Conservation (phyloP, 2,797 vertebrate genomes). For the Scarus forsteni region DNA sequence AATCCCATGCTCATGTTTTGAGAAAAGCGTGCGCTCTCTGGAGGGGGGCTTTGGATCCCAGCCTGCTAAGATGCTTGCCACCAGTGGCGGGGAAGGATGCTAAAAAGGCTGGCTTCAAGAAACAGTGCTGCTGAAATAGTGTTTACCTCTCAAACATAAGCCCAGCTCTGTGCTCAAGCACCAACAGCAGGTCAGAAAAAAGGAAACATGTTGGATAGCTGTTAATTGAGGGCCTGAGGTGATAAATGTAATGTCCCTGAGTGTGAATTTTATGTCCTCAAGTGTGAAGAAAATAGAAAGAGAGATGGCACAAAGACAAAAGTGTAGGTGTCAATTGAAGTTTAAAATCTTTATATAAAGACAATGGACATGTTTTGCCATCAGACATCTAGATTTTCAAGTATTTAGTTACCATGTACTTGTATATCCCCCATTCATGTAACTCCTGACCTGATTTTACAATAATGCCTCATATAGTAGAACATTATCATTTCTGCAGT, state of each 20-base stretch:
- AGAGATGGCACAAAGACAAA: constrained; percentile 36
- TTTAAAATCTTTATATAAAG: constrained; percentile 1
- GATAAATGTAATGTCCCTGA: constrained; percentile 42
- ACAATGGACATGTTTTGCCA: background rate
- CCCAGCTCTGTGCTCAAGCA: constrained; percentile 29
- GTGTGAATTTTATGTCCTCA: constrained; percentile 45
- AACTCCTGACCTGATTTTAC: too few relatives aligned
- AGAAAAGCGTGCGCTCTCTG: constrained; percentile 56
- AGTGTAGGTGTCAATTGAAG: constrained; percentile 46
- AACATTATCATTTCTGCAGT: too few relatives aligned
- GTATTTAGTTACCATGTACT: too few relatives aligned
- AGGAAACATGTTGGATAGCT: constrained; percentile 32
- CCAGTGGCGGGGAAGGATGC: constrained; percentile 65
- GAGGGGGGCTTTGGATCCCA: constrained; percentile 69
- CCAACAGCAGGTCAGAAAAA: constrained; percentile 56
- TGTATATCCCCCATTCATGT: too few relatives aligned
- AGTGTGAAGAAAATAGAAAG: constrained; percentile 45
- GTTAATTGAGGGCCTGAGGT: constrained; percentile 57
- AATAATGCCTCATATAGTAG: too few relatives aligned
- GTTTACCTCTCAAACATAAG: constrained; percentile 62
- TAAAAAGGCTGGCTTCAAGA: constrained; percentile 58
- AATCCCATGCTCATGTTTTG: constrained; percentile 68
- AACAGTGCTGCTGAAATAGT: constrained; percentile 62
- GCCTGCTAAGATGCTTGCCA: constrained; percentile 71
- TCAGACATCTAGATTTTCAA: background rate